Evolutionary conservation across 2,888 invertebrate species (phyloP).

Genomic region (Zonitis immaculata): DNA sequence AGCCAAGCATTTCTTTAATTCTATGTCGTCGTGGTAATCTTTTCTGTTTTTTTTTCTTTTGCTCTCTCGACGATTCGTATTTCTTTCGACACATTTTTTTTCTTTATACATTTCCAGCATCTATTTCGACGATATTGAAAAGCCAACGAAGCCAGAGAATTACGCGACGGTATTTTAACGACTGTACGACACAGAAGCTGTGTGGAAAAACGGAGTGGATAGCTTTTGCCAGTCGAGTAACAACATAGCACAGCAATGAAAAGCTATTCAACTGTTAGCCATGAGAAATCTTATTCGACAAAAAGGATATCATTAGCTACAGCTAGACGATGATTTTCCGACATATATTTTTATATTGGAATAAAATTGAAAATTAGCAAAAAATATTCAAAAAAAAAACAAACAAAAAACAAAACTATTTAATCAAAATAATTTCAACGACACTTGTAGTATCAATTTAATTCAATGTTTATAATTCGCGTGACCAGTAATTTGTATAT

Average conservation of each 20-base stretch:
- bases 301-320: neutral
- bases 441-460: neutral
- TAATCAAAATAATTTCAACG: too few relatives aligned
- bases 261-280: neutral
- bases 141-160: slow-evolving; percentile 6
- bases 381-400: too few relatives aligned
- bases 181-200: neutral
- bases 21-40: neutral
- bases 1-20: neutral
- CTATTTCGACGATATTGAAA: slow-evolving; percentile 2
- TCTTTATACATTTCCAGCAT: neutral
- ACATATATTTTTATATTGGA: too few relatives aligned
- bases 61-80: too few relatives aligned
- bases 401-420: too few relatives aligned
- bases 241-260: neutral
- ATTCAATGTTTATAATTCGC: neutral
- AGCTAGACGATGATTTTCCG: too few relatives aligned
- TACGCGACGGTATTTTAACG: slow-evolving; percentile 6
- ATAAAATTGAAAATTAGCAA: too few relatives aligned
- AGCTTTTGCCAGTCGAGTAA: neutral
- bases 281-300: neutral
- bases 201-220: neutral
- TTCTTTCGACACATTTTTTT: neutral
- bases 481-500: neutral
- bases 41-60: too few relatives aligned